Base-by-base conservation (phyloP, 92 coral and sea anemone species). In the Siderastrea radians region DNA sequence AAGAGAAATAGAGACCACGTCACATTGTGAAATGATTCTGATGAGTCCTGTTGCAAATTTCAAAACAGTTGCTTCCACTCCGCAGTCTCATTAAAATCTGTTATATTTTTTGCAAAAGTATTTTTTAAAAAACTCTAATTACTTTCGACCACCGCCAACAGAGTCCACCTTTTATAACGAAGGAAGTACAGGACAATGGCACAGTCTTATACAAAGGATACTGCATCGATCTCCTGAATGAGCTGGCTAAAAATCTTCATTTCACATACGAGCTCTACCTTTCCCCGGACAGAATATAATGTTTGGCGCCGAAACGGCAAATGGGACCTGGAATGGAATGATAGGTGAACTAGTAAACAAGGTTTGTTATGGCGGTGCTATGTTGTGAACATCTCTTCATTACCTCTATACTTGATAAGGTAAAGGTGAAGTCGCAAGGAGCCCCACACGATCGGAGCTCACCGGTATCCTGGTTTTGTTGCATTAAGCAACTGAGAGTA, bases 301-400 rank as follows among this genome's bases (percentile, higher is more conserved):
- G 13, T 86, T 61, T 77, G 89, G 89, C 52, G 89, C 75, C 3
- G 68, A 76, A 47, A 51, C 76, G 1, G 74, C 49, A 47, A 77
- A 79, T 11, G 83, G 80, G 8, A 63, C 68, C 16, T 86, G 89
- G 89, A 77, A 86, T 67, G 89, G 89, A 5, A 52, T 77, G 83
- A 79, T 86, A 14, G 71, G 81, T 47, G 84, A 86, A 48, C 16
- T 86, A 13, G 10, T 55, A 6, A 53, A 38, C 45, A 16, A 17
- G 79, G 79, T 74, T 8, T 8, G 74, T 61, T 26, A 26, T 26
- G 38, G 38, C 38, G 38, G 0, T 26, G 0, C 0, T 26, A 0
- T 0, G 38, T 26, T 26, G 38, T 26, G 38, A 26, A 26, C 38
- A 26, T 26, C 38, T 26, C 0, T 26, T 26, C 38, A 26, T 0